phyloP scores from a whole-genome alignment of 2,888 invertebrate species.

The Melangyna quadrimaculata region DNA sequence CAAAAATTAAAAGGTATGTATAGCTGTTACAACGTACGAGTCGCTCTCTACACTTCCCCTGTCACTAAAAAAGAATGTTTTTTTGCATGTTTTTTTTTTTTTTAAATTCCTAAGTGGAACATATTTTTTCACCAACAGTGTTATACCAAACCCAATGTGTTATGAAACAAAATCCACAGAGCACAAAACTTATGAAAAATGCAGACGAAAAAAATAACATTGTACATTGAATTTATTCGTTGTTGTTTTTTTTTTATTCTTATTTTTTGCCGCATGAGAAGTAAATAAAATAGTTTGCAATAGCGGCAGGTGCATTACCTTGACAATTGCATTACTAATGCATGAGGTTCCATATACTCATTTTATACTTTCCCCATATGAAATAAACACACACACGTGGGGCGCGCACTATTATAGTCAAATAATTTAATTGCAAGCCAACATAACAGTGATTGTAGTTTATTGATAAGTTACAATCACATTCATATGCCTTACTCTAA shows the following conservation, averaged over 20 bases:
- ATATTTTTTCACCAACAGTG: conserved; percentile 11
- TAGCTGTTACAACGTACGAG: no score
- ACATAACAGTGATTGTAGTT: conserved; percentile 23
- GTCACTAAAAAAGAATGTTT: no score
- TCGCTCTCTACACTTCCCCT: no score
- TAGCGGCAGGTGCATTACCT: conserved; percentile 67
- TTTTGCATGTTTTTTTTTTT: no score
- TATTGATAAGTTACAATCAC: conserved; percentile 42
- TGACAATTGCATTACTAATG: conserved; percentile 70
- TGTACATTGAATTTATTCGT: conserved; percentile 65
- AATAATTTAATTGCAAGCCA: conserved; percentile 40
- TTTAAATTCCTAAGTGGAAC: neutral
- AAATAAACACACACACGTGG: conserved; percentile 26
- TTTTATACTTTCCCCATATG: neutral
- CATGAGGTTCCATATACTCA: conserved; percentile 14
- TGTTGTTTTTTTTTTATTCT: conserved; percentile 9
- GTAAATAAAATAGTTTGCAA: conserved; percentile 36
- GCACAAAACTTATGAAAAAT: conserved; percentile 66
- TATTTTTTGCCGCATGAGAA: conserved; percentile 27
- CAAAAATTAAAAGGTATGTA: no score
- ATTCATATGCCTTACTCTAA: no score
- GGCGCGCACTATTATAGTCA: conserved; percentile 26
- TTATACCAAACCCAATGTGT: conserved; percentile 44
- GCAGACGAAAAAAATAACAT: conserved; percentile 36
- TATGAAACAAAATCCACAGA: conserved; percentile 61